Evolutionary conservation across 2,797 vertebrate genomes (phyloP).

Genomic region (Mormyrus proboscirostris): DNA sequence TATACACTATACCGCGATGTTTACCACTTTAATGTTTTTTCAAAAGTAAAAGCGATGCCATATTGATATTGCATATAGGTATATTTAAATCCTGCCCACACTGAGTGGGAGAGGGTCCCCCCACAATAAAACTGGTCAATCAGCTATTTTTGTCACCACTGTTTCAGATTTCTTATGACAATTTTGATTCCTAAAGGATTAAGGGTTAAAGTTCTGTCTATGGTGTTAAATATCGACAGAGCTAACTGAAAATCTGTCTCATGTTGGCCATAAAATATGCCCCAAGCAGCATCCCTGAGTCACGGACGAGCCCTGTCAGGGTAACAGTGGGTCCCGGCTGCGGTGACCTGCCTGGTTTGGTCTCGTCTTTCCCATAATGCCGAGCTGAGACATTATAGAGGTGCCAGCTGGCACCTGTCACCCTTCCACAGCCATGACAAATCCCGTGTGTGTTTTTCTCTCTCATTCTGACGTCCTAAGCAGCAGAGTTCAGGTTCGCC

Average conservation of each 20-base stretch:
- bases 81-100: not conserved
- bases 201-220: not conserved
- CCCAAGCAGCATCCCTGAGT: not conserved
- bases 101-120: not conserved
- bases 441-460: not conserved
- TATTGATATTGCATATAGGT: not conserved
- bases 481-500: not conserved
- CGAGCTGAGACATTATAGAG: not conserved
- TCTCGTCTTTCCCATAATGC: not conserved
- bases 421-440: too few species aligned
- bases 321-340: not conserved
- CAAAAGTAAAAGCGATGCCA: not conserved
- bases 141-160: not conserved
- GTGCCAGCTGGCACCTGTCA: not conserved
- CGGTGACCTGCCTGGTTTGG: not conserved
- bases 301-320: not conserved
- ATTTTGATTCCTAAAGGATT: not conserved
- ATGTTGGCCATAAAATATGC: not conserved
- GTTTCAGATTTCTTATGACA: not conserved
- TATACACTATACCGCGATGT: not conserved
- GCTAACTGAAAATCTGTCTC: not conserved
- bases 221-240: not conserved
- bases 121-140: not conserved
- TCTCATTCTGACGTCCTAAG: not conserved
- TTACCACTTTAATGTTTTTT: not conserved